These are phyloP conservation scores for Brachionus paranguensis DNA, from an alignment of 1,140 invertebrate species.

Conservation along the genomic window DNA sequence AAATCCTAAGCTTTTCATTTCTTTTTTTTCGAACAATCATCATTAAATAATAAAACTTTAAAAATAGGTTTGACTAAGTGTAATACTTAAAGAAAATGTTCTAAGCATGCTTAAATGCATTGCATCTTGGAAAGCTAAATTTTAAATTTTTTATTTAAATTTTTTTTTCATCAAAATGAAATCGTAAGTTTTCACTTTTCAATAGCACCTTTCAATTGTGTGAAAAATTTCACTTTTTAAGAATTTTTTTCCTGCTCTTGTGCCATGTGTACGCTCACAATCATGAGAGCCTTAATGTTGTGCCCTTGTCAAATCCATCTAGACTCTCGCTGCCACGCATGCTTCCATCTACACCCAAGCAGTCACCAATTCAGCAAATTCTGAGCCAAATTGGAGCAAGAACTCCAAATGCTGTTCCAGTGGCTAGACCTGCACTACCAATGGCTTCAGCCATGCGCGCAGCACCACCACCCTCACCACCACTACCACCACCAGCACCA, in stretches of 20 bases:
- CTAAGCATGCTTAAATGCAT: not conserved
- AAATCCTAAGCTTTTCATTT: not conserved
- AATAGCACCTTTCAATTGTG: not conserved
- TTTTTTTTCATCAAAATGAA: not conserved
- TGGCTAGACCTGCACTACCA: not conserved
- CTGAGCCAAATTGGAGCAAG: not conserved
- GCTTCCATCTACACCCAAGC: not conserved
- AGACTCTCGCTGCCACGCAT: not conserved
- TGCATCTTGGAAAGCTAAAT: not conserved
- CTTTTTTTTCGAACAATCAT: not conserved
- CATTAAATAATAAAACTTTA: not conserved
- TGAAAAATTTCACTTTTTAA: not conserved
- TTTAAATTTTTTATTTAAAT: not conserved
- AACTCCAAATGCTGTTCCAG: not conserved
- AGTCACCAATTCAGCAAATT: not conserved
- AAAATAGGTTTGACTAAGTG: not conserved
- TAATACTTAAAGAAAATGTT: not conserved
- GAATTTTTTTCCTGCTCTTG: not conserved
- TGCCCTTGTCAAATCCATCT: not conserved
- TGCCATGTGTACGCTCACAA: not conserved
- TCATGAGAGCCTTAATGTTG: not conserved
- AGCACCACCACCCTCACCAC: not conserved
- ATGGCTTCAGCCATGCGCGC: not conserved
- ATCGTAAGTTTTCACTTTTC: not conserved
- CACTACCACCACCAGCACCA: not conserved